Evolutionary conservation across 2,888 invertebrate species (phyloP).

Genomic region (Steromphala cineraria): DNA sequence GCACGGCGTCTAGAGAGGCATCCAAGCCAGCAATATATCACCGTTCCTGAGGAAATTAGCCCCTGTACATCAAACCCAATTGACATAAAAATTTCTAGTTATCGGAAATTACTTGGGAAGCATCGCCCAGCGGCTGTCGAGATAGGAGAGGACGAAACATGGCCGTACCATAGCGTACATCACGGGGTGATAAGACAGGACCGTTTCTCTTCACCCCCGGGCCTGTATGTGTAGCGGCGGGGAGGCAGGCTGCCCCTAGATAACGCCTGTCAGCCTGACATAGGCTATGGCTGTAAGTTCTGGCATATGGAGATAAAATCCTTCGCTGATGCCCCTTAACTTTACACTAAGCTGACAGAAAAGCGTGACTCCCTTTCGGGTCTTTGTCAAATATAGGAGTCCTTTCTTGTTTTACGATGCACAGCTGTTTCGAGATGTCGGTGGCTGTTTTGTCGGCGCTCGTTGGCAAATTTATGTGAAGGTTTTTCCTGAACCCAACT

Average conservation of each 20-base stretch:
- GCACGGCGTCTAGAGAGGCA: neutral
- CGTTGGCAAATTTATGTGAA: neutral
- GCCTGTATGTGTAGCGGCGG: neutral
- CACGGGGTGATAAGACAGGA: neutral
- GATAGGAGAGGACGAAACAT: slow-evolving; percentile 3
- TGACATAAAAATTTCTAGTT: slow-evolving; percentile 21
- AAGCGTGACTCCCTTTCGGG: slow-evolving; percentile 21
- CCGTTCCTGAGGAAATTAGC: slow-evolving; percentile 10
- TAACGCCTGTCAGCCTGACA: slow-evolving; percentile 13
- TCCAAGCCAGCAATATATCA: slow-evolving; percentile 9
- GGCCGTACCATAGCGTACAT: neutral
- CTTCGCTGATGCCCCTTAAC: slow-evolving; percentile 13
- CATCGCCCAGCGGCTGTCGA: slow-evolving; percentile 3
- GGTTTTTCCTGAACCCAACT: neutral
- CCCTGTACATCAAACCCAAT: slow-evolving; percentile 17
- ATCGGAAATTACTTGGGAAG: slow-evolving; percentile 16
- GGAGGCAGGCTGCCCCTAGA: slow-evolving; percentile 4
- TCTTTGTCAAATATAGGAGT: slow-evolving; percentile 10
- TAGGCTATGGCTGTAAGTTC: slow-evolving; percentile 1
- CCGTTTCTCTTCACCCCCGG: neutral
- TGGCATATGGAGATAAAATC: slow-evolving; percentile 17
- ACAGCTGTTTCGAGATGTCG: neutral
- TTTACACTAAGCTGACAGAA: slow-evolving; percentile 8
- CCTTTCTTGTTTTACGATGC: slow-evolving; percentile 2
- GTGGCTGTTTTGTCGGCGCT: neutral